Evolutionary conservation across 2,888 invertebrate species (phyloP), one percentile per base, ranked within the genome.

Genomic region (Drosophila koepferae): DNA sequence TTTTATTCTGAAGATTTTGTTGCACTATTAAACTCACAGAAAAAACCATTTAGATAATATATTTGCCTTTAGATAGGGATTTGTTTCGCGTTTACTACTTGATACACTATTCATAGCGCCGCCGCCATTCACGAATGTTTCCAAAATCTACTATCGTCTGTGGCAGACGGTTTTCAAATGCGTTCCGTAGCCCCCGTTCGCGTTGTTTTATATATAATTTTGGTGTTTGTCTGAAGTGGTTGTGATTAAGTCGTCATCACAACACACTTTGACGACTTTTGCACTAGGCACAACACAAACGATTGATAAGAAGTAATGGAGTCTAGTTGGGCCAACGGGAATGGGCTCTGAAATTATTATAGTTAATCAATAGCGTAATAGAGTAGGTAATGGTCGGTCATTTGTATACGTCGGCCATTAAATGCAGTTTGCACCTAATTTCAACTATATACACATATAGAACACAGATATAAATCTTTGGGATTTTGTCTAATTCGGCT

Each of bases 11-110:
- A 38, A 34, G 9, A 46, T 4, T 7, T n/a, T 20, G 1, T 9
- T 20, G 6, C 12, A 49, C 7, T 41, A n/a, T 2, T 23, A 8
- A 53, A 94, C 95, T 93, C 93, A 97, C 96, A 95, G 94, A 91
- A 95, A 96, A 70, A 95, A 94, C 82, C 95, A 92, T 79, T 95
- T 94, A 0, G 96, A 96, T 12, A 96, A 75, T 23, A 94, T 86
- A 87, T 95, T 96, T 0, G 96, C 95, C 1, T 90, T 94, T 81
- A 95, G 94, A 74, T 95, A 93, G 0, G 96, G 96, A 93, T 96
- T 96, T 65, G 90, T 74, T 49, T 81, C 92, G 91, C 84, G 94
- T 92, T 84, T 82, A 20, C 64, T 67, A 65, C 74, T 81, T 23
- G 80, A 43, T 20, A 74, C 78, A 46, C 80, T 84, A 77, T 92